Base-by-base conservation (phyloP, 2,888 invertebrate species). In the Cylindroiulus punctatus region DNA sequence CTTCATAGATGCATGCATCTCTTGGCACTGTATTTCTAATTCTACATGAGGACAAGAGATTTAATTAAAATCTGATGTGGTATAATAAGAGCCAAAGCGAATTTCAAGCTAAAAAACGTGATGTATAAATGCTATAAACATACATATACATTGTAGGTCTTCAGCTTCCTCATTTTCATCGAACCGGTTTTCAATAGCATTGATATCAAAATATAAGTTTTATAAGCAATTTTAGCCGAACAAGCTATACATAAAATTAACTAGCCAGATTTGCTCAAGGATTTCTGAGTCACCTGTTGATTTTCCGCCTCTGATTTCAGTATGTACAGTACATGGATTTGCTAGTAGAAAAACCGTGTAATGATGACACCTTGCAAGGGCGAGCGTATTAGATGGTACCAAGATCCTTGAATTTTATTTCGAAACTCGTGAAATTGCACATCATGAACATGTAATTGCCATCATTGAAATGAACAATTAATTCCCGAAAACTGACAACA, bases 351-450 rank as follows among this genome's bases (percentile, higher is more conserved):
- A 12, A 65, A 65, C 22, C 2, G 26, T 26, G 65, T 26, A 65
- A 65, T 65, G 65, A 65, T 65, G 65, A 22, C 65, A 65, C 65
- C 65, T 65, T 65, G 65, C 65, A 65, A 65, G 65, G 65, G 65
- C 65, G 12, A 65, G 65, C 65, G 22, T 65, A n/a, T 65, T 26
- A 26, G n/a, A 65, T 26, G 65, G 65, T 65, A 65, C 65, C 65
- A 65, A n/a, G 65, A 65, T 65, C 65, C 65, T 65, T 65, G 65
- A 65, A 65, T 65, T 65, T 26, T 26, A 65, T 65, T 65, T 65
- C 65, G 65, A 65, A 65, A 65, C n/a, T 65, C 65, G 65, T 65
- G 65, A 52, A 52, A 52, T 52, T 52, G 52, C 14, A n/a, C 52
- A 52, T 52, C 52, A 52, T 36, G 36, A 2, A 36, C 36, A 36